These are phyloP conservation scores for Caloenas nicobarica DNA, from an alignment of 2,113 vertebrate genomes.

Conservation along the genomic window DNA sequence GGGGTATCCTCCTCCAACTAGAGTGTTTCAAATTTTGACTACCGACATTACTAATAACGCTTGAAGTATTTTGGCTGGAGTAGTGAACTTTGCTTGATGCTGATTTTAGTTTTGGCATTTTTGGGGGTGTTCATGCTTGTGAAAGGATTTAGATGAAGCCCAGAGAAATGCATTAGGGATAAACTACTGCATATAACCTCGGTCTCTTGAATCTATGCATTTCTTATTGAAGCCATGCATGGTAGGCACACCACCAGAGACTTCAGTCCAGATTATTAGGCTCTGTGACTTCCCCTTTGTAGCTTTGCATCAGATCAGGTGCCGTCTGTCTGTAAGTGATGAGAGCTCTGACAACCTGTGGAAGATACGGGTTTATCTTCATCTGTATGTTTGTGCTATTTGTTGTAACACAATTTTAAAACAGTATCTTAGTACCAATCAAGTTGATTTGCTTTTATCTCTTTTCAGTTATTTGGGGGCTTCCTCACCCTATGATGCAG, in stretches of 20 bases:
- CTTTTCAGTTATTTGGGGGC: slow-evolving; percentile 85
- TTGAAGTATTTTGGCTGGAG: neutral
- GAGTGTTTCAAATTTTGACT: neutral
- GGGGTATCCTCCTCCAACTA: neutral
- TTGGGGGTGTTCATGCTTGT: neutral
- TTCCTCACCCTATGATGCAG: slow-evolving; percentile 87
- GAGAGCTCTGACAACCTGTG: neutral
- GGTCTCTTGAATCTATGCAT: neutral
- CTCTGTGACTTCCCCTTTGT: neutral
- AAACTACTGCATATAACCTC: neutral
- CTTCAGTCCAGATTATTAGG: neutral
- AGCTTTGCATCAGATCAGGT: neutral
- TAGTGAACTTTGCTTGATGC: neutral
- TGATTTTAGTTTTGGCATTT: neutral
- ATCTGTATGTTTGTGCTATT: neutral
- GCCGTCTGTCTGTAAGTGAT: accelerated
- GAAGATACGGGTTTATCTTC: neutral
- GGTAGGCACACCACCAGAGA: neutral
- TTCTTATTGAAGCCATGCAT: neutral
- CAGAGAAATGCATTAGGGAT: neutral
- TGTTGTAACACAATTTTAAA: neutral
- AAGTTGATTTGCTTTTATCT: neutral
- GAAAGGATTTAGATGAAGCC: neutral
- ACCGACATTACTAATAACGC: neutral
- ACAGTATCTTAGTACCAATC: neutral